Percentiles rank a stretch among this genome's conserved stretches.
Conservation (phyloP, 92 coral and sea anemone genomes). For the Meandrina meandrites region DNA sequence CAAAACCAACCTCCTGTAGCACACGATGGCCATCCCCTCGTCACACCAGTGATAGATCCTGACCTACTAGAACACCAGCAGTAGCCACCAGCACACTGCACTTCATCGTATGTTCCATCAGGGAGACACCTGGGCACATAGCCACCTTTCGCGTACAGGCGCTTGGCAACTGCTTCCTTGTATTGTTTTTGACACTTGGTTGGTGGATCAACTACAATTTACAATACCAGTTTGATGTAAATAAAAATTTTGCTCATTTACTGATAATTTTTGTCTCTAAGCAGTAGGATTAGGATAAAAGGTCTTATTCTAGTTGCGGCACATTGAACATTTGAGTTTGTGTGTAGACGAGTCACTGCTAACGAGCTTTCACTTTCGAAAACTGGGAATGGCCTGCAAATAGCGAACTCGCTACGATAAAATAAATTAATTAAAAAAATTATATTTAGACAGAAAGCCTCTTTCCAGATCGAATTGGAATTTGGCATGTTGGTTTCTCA, state of each 20-base stretch:
- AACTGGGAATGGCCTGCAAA: not conserved
- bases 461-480: no score
- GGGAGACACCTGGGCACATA: slow-evolving; percentile 62
- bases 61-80: slow-evolving; percentile 82
- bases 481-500: no score
- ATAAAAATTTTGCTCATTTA: not conserved
- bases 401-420: not conserved
- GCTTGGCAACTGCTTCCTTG: slow-evolving; percentile 37
- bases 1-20: slow-evolving; percentile 59
- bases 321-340: not conserved
- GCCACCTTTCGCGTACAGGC: slow-evolving; percentile 56
- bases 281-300: not conserved
- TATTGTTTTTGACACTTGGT: slow-evolving; percentile 71
- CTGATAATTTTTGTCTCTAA: not conserved
- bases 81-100: slow-evolving; percentile 74
- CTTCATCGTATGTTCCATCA: slow-evolving; percentile 79
- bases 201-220: slow-evolving; percentile 59
- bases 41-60: slow-evolving; percentile 46
- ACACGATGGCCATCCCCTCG: slow-evolving; percentile 66
- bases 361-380: not conserved
- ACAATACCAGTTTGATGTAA: not conserved
- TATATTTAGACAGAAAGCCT: no score
- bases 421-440: no score
- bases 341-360: not conserved
- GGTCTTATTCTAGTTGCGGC: not conserved